Conservation (phyloP, 2,888 invertebrate genomes). For the Entomobrya multifasciata region DNA sequence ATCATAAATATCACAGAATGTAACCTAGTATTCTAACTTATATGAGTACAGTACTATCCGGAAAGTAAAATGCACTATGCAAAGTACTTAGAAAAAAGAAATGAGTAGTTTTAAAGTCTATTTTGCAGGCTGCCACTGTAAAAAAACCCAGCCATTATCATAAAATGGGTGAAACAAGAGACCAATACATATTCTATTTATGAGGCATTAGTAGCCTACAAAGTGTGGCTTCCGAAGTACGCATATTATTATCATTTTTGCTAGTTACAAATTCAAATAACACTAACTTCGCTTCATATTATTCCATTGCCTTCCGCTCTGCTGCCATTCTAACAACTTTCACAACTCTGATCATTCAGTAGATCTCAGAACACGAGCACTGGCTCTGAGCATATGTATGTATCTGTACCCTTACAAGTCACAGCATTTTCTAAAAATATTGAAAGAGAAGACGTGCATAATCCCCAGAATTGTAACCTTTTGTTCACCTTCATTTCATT, state of each 20-base stretch:
- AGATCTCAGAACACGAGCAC: too few relatives aligned
- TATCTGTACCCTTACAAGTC: too few relatives aligned
- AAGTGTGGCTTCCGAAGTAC: conserved; percentile 41
- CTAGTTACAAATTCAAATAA: background rate
- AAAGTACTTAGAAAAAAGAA: background rate
- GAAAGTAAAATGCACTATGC: too few relatives aligned
- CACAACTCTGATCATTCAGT: too few relatives aligned
- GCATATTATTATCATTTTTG: conserved; percentile 3
- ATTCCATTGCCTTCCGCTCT: background rate
- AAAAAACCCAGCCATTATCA: conserved; percentile 39
- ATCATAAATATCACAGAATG: background rate
- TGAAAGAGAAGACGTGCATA: conserved; percentile 35
- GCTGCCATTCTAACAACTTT: background rate
- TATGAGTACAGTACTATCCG: too few relatives aligned
- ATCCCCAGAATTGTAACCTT: conserved; percentile 15
- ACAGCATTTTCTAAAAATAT: conserved; percentile 20
- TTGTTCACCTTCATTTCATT: conserved; percentile 38
- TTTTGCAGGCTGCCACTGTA: conserved; percentile 4
- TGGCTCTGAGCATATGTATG: conserved; percentile 12
- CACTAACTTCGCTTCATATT: background rate
- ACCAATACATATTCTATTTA: conserved; percentile 57
- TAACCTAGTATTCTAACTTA: background rate
- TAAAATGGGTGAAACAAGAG: conserved; percentile 59
- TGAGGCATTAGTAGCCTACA: conserved; percentile 36
- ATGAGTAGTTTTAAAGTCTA: background rate